Evolutionary conservation across 2,113 vertebrate species (phyloP), one percentile per base, ranked within the genome.

Genomic region (Oncorhynchus clarkii): DNA sequence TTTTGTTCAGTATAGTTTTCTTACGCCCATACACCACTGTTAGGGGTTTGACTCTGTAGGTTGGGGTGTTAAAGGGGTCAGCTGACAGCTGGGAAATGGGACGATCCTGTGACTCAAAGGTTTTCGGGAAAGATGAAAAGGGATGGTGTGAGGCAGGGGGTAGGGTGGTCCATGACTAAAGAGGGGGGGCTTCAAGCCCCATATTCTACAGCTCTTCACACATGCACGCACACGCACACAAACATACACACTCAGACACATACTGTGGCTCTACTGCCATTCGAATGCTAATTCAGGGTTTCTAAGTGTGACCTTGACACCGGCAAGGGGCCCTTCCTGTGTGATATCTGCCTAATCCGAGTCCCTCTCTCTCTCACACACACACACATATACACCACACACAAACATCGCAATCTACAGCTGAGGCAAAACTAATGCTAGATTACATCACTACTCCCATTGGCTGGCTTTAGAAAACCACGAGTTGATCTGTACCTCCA

Each of bases 261-360:
- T 34, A 20, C 39, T 45, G 39, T 45, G 39, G 9, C 39, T 45
- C 39, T 45, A 2, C 31, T 18, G 34, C 16, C 67, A 54, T 78
- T 82, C 75, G 82, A 71, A 79, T 85, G 73, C 77, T 88, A 85
- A 88, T 86, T 45, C 72, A 45, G 20, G 39, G 70, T 80, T 34
- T 83, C 82, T 80, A 74, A 86, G 73, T 70, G 16, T 78, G 78
- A 54, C 64, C 79, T 76, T 77, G 71, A 78, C 78, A 83, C 68
- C 73, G 31, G 78, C 31, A 7, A 69, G 76, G 26, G 24, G 5
- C 73, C 60, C 76, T 67, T 29, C 71, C 51, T 62, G 24, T 78
- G 70, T 22, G 67, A 76, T 78, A 68, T 79, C 29, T 67, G 54
- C 73, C 48, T 60, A 45, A n/a, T 31, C 12, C 31, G 24, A 27